Evolutionary conservation across 2,888 invertebrate genomes (phyloP).

Genomic region (Mycogona germanica): DNA sequence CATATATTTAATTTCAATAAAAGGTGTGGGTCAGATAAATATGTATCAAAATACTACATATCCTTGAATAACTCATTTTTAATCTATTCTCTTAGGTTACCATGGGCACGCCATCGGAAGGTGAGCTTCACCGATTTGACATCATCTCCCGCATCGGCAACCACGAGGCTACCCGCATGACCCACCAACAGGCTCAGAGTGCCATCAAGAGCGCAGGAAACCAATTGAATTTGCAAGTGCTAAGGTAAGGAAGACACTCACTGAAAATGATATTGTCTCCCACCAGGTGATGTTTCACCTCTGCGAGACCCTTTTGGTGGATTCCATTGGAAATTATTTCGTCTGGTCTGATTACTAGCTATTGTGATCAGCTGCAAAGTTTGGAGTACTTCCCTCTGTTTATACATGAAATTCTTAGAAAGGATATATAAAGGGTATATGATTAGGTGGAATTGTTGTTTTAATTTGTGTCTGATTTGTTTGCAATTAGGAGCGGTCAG

Average conservation of each 20-base stretch:
- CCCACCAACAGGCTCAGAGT: conserved; percentile 84
- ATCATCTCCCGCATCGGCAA: conserved; percentile 80
- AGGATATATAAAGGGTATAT: too few relatives aligned
- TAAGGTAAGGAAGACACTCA: too few relatives aligned
- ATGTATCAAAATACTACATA: neutral
- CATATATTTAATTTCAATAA: neutral
- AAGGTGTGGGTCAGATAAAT: neutral
- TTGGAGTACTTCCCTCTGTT: too few relatives aligned
- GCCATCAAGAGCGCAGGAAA: conserved; percentile 69
- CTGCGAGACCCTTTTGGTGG: too few relatives aligned
- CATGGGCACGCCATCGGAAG: conserved; percentile 70
- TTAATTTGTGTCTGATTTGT: neutral
- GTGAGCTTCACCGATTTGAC: conserved; percentile 75
- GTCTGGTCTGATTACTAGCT: too few relatives aligned
- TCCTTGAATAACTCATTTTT: neutral
- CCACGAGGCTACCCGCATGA: conserved; percentile 72
- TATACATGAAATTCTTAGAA: too few relatives aligned
- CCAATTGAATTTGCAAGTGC: conserved; percentile 64
- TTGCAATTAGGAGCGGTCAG: neutral
- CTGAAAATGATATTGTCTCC: too few relatives aligned
- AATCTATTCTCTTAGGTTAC: conserved; percentile 55
- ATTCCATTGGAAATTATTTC: too few relatives aligned
- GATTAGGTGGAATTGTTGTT: too few relatives aligned
- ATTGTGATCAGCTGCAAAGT: too few relatives aligned
- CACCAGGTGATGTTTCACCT: too few relatives aligned